phyloP scores from a whole-genome alignment of 2,113 vertebrate species.

The Onychostoma macrolepis region DNA sequence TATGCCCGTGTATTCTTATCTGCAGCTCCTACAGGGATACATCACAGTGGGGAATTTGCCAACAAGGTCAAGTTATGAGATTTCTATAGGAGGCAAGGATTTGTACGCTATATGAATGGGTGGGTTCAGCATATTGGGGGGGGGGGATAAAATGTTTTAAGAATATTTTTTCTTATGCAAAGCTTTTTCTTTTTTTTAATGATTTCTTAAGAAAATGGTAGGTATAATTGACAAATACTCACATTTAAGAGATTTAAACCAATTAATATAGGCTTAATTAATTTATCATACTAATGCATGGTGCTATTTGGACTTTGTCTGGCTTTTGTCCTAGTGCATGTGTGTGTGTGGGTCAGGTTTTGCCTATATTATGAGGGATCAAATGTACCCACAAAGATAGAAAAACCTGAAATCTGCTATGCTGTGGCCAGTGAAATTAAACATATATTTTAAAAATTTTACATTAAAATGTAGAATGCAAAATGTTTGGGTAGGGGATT shows the following conservation, averaged over 20 bases:
- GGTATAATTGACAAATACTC: not conserved
- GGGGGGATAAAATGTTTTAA: not conserved
- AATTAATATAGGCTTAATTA: not conserved
- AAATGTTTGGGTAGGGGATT: not conserved
- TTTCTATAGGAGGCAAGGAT: not conserved
- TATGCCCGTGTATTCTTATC: not conserved
- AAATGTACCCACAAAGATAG: not conserved
- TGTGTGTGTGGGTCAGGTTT: not conserved
- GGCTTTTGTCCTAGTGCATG: not conserved
- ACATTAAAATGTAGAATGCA: not conserved
- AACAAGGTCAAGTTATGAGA: slow-evolving; percentile 41
- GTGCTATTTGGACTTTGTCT: slow-evolving; percentile 6
- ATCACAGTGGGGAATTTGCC: slow-evolving; percentile 3
- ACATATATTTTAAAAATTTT: not conserved
- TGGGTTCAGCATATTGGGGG: not conserved
- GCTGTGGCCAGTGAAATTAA: not conserved
- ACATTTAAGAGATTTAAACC: not conserved
- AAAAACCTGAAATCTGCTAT: not conserved
- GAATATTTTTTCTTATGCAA: not conserved
- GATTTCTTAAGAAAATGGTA: not conserved
- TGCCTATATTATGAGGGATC: not conserved
- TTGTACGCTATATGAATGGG: not conserved
- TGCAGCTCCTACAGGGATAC: slow-evolving; percentile 2
- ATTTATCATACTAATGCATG: not conserved
- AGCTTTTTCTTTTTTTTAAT: not conserved